Conservation (phyloP, 1,140 invertebrate species). For the Acromyrmex echinatior region DNA sequence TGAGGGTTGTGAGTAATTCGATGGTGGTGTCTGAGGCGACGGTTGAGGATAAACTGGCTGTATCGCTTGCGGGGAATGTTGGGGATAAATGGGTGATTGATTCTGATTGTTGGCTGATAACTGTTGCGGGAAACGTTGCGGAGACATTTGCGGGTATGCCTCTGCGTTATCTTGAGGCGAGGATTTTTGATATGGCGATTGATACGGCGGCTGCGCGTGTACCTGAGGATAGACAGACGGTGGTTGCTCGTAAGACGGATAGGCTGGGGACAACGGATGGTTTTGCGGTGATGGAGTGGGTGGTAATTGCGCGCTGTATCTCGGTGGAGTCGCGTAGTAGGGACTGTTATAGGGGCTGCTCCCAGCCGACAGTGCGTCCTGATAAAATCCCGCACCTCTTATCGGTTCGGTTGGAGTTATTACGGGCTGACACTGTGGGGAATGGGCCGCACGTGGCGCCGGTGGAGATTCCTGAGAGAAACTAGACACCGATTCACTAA, state of each 20-base stretch:
- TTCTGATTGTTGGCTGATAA: conserved; percentile 58
- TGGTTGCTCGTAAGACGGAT: conserved; percentile 83
- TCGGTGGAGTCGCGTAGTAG: conserved; percentile 84
- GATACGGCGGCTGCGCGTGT: conserved; percentile 74
- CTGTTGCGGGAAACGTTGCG: conserved; percentile 66
- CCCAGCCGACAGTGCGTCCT: conserved; percentile 84
- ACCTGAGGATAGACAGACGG: conserved; percentile 77
- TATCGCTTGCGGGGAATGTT: conserved; percentile 82
- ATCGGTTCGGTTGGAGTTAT: conserved; percentile 79
- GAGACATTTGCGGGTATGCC: conserved; percentile 71
- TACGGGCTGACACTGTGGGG: conserved; percentile 82
- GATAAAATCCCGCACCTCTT: conserved; percentile 84
- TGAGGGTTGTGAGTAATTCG: conserved; percentile 79
- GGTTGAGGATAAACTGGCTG: conserved; percentile 76
- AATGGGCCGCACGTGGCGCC: conserved; percentile 78
- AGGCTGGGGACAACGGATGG: conserved; percentile 83
- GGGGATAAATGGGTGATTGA: conserved; percentile 78
- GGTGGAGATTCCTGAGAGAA: conserved; percentile 85
- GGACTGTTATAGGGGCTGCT: conserved; percentile 86
- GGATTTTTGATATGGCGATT: conserved; percentile 77
- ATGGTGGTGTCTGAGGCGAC: conserved; percentile 74
- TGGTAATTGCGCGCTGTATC: conserved; percentile 84
- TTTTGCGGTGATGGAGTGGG: conserved; percentile 85
- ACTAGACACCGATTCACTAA: conserved; percentile 85
- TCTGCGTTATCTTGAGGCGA: conserved; percentile 76